Base-by-base conservation (phyloP, 2,113 vertebrate genomes). In the Anser brachyrhynchus region DNA sequence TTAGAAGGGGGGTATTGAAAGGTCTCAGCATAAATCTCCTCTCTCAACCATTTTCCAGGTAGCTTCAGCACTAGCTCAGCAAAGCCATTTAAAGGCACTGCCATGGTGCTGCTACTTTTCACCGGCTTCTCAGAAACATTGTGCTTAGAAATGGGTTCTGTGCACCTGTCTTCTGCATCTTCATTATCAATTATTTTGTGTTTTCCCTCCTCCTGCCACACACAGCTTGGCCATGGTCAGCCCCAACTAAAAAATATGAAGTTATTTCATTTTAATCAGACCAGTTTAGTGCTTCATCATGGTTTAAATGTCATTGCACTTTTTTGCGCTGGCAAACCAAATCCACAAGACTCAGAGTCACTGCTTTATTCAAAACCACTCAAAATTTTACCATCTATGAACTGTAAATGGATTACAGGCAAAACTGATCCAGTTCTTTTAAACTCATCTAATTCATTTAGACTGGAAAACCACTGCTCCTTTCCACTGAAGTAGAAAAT, bases 221-320 rank as follows among this genome's bases (percentile, higher is more conserved):
- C 16, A 19, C 20, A 69, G n/a, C 31, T 44, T 57, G 31, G 49
- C 54, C 0, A 0, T 14, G 28, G 28, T 16, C 49, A 84, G 28
- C 29, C 31, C 52, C 66, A 85, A 31, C n/a, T 62, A 23, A 26
- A 86, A 51, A 89, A 44, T 8, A 41, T 0, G 3, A 62, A 15
- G 4, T 55, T 41, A 59, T 61, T 43, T 46, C 0, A 17, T 75
- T 78, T 71, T 5, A 55, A 92, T 41, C 35, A 37, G 26, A 23
- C 11, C 0, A 3, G 21, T 49, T 22, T 0, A 4, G 8, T 6
- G 31, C 64, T 64, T 59, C 5, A 1, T 17, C 61, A 29, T 37
- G 10, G 18, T 20, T 81, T 13, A 66, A 35, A 15, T 19, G 13
- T 18, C 0, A 0, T 11, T 52, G 28, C 25, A 10, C 75, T 79